Conservation (phyloP, 2,888 invertebrate species). For the Phaonia tiefii region DNA sequence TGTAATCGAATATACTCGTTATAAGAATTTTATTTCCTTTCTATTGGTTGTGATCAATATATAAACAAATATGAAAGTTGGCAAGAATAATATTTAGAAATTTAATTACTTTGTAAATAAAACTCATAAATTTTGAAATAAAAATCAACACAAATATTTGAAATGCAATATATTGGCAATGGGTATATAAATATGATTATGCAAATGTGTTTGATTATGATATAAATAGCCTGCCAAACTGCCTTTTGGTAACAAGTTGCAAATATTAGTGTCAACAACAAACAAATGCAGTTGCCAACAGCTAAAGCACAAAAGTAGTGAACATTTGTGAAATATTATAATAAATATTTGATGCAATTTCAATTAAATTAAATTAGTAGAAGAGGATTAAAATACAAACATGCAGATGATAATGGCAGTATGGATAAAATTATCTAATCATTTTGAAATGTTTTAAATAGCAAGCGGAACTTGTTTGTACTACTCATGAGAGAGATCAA, state of each 20-base stretch:
- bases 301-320: background rate
- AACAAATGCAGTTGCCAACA: conserved; percentile 52
- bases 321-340: background rate
- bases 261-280: conserved; percentile 32
- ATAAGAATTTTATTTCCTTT: no score
- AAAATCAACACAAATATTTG: no score
- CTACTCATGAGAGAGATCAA: background rate
- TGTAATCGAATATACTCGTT: no score
- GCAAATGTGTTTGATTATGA: background rate
- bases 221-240: conserved; percentile 10
- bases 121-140: no score
- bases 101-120: no score
- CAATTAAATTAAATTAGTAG: no score
- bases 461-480: background rate
- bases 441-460: background rate
- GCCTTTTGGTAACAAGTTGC: conserved; percentile 38
- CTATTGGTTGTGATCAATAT: no score
- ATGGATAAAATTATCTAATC: background rate
- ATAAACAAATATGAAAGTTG: no score
- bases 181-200: no score
- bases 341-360: background rate
- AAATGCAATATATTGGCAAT: no score
- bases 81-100: no score
- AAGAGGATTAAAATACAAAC: background rate
- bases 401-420: background rate